Evolutionary conservation across 1,140 invertebrate species (phyloP).

Genomic region (Uloborus diversus): DNA sequence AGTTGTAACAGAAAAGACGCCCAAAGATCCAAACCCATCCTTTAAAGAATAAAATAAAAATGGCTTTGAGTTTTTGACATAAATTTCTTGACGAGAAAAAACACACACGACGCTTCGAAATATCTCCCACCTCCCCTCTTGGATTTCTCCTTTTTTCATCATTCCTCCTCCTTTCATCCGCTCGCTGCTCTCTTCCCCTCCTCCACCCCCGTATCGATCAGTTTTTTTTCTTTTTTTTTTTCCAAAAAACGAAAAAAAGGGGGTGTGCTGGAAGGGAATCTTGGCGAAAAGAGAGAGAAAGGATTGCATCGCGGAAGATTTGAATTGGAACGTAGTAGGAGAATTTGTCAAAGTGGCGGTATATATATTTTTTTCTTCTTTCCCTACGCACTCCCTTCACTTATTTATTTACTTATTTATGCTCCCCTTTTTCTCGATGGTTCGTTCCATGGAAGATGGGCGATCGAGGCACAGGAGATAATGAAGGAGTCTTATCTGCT

Average conservation of each 20-base stretch:
- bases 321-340: constrained; percentile 25
- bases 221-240: not conserved
- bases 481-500: constrained; percentile 29
- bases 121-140: constrained; percentile 3
- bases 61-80: constrained; percentile 46
- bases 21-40: too few relatives aligned
- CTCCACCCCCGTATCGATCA: constrained; percentile 6
- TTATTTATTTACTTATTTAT: too few relatives aligned
- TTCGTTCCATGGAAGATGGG: constrained; percentile 7
- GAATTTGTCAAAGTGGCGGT: constrained; percentile 36
- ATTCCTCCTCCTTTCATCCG: not conserved
- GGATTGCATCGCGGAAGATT: constrained; percentile 25
- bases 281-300: not conserved
- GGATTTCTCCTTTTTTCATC: not conserved
- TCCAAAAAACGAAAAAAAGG: too few relatives aligned
- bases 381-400: not conserved
- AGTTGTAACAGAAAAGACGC: too few relatives aligned
- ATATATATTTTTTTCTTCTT: constrained; percentile 2
- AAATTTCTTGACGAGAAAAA: constrained; percentile 51
- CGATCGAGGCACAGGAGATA: constrained; percentile 15
- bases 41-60: not conserved
- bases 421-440: not conserved
- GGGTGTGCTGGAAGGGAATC: not conserved
- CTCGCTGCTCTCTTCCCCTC: not conserved
- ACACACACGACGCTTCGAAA: constrained; percentile 47